Evolutionary conservation across 2,797 vertebrate species (phyloP).

Genomic region (Pachyuromys duprasi): DNA sequence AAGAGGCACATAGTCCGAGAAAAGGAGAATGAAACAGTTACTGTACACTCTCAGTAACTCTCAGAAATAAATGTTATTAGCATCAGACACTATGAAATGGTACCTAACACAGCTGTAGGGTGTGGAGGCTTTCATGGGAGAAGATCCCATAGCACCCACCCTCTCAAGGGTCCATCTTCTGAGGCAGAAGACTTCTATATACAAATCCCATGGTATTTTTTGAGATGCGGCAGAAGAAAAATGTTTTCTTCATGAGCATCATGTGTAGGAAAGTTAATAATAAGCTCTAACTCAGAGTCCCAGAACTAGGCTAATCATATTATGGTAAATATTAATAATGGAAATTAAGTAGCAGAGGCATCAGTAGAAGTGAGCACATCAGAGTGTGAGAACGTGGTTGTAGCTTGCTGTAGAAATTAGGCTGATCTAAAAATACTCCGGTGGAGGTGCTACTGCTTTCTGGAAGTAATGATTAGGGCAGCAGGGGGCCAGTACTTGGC

Average conservation of each 20-base stretch:
- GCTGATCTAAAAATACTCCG: constrained; percentile 62
- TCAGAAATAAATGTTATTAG: not conserved
- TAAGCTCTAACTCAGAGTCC: not conserved
- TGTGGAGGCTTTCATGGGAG: not conserved
- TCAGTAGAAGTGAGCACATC: not conserved
- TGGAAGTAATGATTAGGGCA: constrained; percentile 23
- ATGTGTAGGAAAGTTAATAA: constrained; percentile 22
- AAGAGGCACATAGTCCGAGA: not conserved
- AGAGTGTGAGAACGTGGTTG: not conserved
- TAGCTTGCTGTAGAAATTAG: constrained; percentile 59
- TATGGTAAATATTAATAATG: constrained; percentile 68
- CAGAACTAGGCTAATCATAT: constrained; percentile 37
- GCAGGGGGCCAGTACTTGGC: not conserved
- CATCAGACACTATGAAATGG: not conserved
- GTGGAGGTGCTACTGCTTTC: constrained; percentile 21
- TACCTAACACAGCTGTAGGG: not conserved
- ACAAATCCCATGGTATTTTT: not conserved
- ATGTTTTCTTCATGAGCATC: not conserved
- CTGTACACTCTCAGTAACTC: not conserved
- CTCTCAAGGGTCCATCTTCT: not conserved
- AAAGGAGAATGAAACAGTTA: constrained; percentile 9
- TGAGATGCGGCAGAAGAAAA: not conserved
- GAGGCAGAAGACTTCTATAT: not conserved
- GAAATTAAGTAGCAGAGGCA: constrained; percentile 53
- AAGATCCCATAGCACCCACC: not conserved